Evolutionary conservation across 2,888 invertebrate species (phyloP).

Genomic region (Drosophila dives): DNA sequence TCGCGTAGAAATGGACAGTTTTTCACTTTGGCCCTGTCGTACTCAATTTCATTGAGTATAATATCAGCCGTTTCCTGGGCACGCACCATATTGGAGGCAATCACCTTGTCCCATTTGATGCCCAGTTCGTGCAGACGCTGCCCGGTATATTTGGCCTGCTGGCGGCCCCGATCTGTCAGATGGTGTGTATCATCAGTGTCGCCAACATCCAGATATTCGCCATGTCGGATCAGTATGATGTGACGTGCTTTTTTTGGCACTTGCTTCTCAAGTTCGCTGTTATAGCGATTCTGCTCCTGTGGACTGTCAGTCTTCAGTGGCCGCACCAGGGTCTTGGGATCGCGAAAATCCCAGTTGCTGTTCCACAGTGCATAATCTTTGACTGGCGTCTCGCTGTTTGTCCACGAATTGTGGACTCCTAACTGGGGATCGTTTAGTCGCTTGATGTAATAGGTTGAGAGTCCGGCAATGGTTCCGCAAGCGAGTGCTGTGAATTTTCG

Average conservation of each 20-base stretch:
- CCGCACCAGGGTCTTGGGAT: constrained; percentile 89
- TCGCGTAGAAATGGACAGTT: constrained; percentile 93
- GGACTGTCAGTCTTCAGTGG: constrained; percentile 86
- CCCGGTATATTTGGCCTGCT: constrained; percentile 95
- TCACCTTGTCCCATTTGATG: constrained; percentile 91
- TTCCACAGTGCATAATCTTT: constrained; percentile 90
- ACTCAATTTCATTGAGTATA: constrained; percentile 90
- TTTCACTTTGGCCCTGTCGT: constrained; percentile 86
- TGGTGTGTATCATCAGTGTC: constrained; percentile 89
- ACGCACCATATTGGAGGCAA: constrained; percentile 96
- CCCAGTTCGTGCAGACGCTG: constrained; percentile 90
- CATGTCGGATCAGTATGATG: constrained; percentile 96
- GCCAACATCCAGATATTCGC: constrained; percentile 94
- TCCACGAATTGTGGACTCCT: constrained; percentile 89
- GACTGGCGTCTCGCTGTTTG: constrained; percentile 84
- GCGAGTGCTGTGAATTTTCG: constrained; percentile 84
- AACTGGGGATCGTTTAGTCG: constrained; percentile 85
- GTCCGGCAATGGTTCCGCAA: constrained; percentile 89
- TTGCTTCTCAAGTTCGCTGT: constrained; percentile 88
- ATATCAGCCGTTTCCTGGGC: constrained; percentile 96
- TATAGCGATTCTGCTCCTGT: constrained; percentile 89
- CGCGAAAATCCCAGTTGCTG: constrained; percentile 95
- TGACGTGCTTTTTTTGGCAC: constrained; percentile 88
- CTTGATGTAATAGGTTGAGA: constrained; percentile 87
- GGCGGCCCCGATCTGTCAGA: constrained; percentile 92